Conservation (phyloP, 2,113 vertebrate genomes). For the Emberiza fucata region DNA sequence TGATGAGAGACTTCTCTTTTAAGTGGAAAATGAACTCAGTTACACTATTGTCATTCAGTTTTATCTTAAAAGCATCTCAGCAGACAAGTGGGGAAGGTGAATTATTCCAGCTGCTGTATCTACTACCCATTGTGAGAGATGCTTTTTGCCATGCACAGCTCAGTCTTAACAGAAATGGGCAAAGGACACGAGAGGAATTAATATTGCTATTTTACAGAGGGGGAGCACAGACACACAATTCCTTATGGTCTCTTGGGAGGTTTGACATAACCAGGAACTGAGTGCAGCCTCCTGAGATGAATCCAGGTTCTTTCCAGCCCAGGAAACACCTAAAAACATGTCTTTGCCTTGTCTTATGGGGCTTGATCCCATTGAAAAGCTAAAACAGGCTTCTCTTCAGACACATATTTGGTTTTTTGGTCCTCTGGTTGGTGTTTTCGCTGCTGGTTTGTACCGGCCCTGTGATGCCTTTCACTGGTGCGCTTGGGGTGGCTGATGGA, state of each 20-base stretch:
- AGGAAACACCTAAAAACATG: background rate
- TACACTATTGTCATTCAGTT: background rate
- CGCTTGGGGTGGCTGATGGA: background rate
- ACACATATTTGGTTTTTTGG: fast-evolving
- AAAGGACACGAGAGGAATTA: background rate
- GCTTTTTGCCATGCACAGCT: background rate
- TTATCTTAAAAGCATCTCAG: slow-evolving; percentile 32
- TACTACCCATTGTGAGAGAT: background rate
- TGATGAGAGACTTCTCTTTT: background rate
- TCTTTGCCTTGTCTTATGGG: background rate
- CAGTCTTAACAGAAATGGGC: background rate
- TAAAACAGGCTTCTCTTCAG: background rate
- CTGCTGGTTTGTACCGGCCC: background rate
- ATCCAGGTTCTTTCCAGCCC: background rate
- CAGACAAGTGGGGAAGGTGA: background rate
- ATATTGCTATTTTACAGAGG: background rate
- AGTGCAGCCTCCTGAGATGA: background rate
- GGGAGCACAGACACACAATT: background rate
- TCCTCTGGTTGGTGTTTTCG: background rate
- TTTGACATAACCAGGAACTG: background rate
- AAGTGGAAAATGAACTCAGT: slow-evolving; percentile 22
- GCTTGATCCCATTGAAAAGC: background rate
- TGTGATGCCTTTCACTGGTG: fast-evolving
- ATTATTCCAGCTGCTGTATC: background rate
- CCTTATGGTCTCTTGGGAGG: background rate